Base-by-base conservation (phyloP, 2,888 invertebrate species). In the Synanthedon vespiformis region DNA sequence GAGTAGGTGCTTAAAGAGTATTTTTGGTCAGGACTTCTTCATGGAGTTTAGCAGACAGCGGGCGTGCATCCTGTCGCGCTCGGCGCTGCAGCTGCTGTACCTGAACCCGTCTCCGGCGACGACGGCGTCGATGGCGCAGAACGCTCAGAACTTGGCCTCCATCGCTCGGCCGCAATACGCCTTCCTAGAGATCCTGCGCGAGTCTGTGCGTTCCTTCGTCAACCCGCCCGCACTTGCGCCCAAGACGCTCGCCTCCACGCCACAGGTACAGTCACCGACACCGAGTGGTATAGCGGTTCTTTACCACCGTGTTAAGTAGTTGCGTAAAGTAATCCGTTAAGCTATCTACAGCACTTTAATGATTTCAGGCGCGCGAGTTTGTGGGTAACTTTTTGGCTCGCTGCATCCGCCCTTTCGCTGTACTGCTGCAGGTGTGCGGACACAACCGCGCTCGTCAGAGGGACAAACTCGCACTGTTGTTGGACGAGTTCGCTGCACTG, bases 371-470 rank as follows among this genome's bases (percentile, higher is more conserved):
- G 1, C 95, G 94, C 67, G 94, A 95, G 62, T 95, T 93, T 72
- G 92, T 97, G 2, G 97, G 98, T 64, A 93, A 93, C 54, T 97
- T 98, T 83, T 89, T 98, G 52, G 90, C 90, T 11, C 94, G 95
- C 57, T 96, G 97, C 72, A 92, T 94, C 55, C 91, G 94, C 44
- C 94, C 97, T 4, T 95, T 98, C 72, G 93, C 94, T 10, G 93
- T 92, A 62, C 87, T 98, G 53, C 88, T 98, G 55, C 95, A 95
- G 67, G 91, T 96, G 55, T 95, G 95, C 72, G 98, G 99, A 0
- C 97, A 97, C 77, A 99, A 99, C 81, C 90, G 97, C 60, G 98
- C 99, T 4, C 88, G 99, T 40, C 98, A 98, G 77, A 89, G 98
- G 54, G 98, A 99, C 75, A 97, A 97, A 82, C 88, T 98, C 54